Evolutionary conservation across 2,797 vertebrate species (phyloP).

Genomic region (Neoniphon sammara): DNA sequence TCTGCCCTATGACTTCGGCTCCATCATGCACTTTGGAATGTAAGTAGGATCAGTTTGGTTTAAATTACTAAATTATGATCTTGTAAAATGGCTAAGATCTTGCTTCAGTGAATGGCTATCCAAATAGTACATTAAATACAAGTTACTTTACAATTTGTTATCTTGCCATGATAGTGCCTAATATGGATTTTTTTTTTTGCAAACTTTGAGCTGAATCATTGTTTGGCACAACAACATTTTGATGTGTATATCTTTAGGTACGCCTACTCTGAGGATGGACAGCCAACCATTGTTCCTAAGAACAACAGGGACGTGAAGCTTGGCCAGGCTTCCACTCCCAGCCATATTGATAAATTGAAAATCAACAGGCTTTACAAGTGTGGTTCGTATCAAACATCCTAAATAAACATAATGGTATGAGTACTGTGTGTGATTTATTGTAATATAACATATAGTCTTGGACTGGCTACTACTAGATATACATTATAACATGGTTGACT

Average conservation of each 20-base stretch:
- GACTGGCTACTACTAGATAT: not conserved
- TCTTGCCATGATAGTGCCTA: not conserved
- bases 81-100: not conserved
- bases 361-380: conserved; percentile 85
- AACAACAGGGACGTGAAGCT: conserved; percentile 69
- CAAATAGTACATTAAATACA: not conserved
- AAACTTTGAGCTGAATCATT: not conserved
- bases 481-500: not conserved
- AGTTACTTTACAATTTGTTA: not conserved
- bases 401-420: conserved; percentile 18
- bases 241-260: conserved; percentile 68
- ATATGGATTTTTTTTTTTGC: not conserved
- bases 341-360: conserved; percentile 81
- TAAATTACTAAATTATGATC: not conserved
- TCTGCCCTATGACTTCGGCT: conserved; percentile 88
- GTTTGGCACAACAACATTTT: not conserved
- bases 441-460: not conserved
- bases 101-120: not conserved
- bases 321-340: conserved; percentile 77
- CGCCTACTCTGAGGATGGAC: conserved; percentile 82
- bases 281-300: conserved; percentile 82
- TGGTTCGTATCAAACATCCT: conserved; percentile 64
- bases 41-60: conserved; percentile 68
- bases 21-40: conserved; percentile 92
- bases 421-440: not conserved